Evolutionary conservation across 2,888 invertebrate species (phyloP), one percentile per base, ranked within the genome.

Genomic region (Napeogenes sylphis): DNA sequence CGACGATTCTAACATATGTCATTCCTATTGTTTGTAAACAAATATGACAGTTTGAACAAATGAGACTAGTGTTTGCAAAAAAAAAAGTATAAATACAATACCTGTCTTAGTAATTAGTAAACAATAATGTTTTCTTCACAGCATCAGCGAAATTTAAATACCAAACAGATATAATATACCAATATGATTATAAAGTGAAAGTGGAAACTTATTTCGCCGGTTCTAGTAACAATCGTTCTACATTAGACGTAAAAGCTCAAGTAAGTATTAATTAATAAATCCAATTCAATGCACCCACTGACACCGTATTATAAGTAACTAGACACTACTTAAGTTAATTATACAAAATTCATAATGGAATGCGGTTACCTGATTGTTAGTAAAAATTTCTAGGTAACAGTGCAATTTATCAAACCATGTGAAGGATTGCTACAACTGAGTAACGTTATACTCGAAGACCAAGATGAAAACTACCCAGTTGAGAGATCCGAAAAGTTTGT

Each of bases 111-210:
- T 10, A 42, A 42, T 42, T 42, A 38, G 4, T 38, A 42, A 42
- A 10, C 1, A 10, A 10, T 10, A 42, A 10, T 42, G 10, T 42
- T 42, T 42, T 42, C 10, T 10, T 10, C 42, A 42, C 42, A 91
- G 92, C 81, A 56, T 85, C 89, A 3, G 87, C 85, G 58, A 94
- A 94, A 77, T 94, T 94, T 80, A 92, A 91, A 72, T 94, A 94
- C 79, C 78, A 86, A 38, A 81, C 92, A 61, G 92, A 91, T 57
- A 79, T 90, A 12, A 88, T 91, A 60, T 95, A 95, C 79, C 91
- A 92, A 73, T 96, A 96, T 84, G 92, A 93, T 56, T 96, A 96
- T 78, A 92, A 92, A 71, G 92, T 95, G 8, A 92, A 94, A 72
- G 91, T 95, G n/a, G 93, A 92, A 65, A 93, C 94, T 0, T 92